Evolutionary conservation across 2,888 invertebrate genomes (phyloP).

Genomic region (Laspeyria flexula): DNA sequence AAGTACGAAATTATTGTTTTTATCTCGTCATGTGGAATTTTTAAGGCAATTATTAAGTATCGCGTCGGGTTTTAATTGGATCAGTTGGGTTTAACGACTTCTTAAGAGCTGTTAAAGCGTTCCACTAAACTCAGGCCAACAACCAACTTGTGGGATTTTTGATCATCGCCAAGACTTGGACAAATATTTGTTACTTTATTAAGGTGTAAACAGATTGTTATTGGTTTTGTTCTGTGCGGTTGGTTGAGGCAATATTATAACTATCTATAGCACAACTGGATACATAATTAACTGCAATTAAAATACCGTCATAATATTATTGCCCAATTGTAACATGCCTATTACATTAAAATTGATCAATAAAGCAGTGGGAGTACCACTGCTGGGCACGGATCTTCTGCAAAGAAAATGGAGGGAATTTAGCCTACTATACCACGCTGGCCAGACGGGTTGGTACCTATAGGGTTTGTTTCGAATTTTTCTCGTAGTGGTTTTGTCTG

Average conservation of each 20-base stretch:
- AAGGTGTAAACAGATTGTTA: slow-evolving; percentile 41
- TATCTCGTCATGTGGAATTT: slow-evolving; percentile 81
- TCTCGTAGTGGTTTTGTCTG: no score
- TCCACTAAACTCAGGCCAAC: slow-evolving; percentile 49
- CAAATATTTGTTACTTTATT: slow-evolving; percentile 39
- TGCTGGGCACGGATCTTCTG: no score
- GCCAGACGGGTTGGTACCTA: no score
- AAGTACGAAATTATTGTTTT: slow-evolving; percentile 85
- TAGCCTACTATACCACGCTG: no score
- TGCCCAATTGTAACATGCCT: no score
- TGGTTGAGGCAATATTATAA: slow-evolving; percentile 16
- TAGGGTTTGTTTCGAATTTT: no score
- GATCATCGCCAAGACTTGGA: slow-evolving; percentile 26
- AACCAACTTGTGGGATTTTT: slow-evolving; percentile 40
- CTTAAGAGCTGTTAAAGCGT: slow-evolving; percentile 65
- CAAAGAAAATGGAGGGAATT: no score
- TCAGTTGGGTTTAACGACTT: slow-evolving; percentile 78
- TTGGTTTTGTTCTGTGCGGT: slow-evolving; percentile 20
- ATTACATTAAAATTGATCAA: no score
- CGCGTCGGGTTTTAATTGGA: slow-evolving; percentile 81
- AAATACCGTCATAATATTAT: no score
- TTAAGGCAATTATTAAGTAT: slow-evolving; percentile 84
- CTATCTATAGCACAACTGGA: no score
- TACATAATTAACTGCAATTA: no score
- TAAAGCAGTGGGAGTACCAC: no score